These are phyloP conservation scores for Andricus grossulariae DNA, from an alignment of 1,140 invertebrate genomes.

Conservation along the genomic window DNA sequence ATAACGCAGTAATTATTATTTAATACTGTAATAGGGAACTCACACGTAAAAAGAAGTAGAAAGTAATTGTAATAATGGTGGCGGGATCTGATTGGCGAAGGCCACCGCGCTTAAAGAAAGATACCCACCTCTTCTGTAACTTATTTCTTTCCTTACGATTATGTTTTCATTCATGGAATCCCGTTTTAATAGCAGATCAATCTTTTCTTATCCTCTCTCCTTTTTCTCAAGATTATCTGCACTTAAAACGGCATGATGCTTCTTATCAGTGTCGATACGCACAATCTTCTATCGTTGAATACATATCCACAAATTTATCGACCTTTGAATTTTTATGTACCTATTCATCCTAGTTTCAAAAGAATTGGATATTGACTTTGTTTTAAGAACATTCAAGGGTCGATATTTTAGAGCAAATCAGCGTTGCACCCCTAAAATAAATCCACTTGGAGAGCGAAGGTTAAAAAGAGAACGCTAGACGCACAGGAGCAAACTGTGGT, in stretches of 20 bases:
- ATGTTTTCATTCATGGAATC: constrained; percentile 60
- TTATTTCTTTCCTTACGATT: constrained; percentile 43
- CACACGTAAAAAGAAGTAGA: constrained; percentile 15
- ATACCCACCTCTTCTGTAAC: constrained; percentile 27
- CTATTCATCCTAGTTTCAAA: too few relatives aligned
- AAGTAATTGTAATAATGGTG: constrained; percentile 52
- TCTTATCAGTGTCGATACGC: constrained; percentile 73
- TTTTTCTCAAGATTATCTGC: constrained; percentile 51
- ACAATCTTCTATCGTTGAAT: constrained; percentile 53
- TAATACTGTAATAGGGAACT: too few relatives aligned
- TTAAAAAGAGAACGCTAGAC: neutral
- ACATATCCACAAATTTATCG: constrained; percentile 36
- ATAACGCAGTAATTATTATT: constrained; percentile 9
- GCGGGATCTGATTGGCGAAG: constrained; percentile 62
- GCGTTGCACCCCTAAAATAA: too few relatives aligned
- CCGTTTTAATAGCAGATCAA: constrained; percentile 57
- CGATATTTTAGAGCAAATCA: too few relatives aligned
- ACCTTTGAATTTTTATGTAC: neutral
- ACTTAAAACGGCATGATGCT: constrained; percentile 69
- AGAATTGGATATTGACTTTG: too few relatives aligned
- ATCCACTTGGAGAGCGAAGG: neutral
- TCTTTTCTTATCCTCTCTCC: constrained; percentile 4
- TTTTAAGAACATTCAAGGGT: too few relatives aligned
- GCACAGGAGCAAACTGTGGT: neutral
- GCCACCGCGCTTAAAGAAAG: constrained; percentile 52